Evolutionary conservation across 2,113 vertebrate genomes (phyloP).

Genomic region (Ameiurus melas): DNA sequence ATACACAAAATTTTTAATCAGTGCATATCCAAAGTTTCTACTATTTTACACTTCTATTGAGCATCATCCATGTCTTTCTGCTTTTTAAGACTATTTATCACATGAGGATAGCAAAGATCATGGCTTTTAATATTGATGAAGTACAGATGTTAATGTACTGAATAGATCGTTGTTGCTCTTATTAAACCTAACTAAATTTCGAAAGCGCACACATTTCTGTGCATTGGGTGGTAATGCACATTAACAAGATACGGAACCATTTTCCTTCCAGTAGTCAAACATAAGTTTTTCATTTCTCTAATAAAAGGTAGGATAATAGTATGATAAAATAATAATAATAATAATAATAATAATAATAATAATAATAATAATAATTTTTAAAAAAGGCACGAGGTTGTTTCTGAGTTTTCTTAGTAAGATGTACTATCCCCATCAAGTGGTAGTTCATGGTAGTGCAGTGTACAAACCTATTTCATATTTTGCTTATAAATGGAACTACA

Average conservation of each 20-base stretch:
- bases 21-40: background rate
- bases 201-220: background rate
- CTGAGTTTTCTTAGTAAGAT: slow-evolving; percentile 19
- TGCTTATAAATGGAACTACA: background rate
- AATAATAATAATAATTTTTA: too few relatives aligned
- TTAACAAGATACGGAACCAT: background rate
- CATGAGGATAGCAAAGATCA: background rate
- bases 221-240: background rate
- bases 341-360: too few relatives aligned
- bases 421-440: slow-evolving; percentile 46
- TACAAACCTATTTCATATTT: background rate
- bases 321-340: too few relatives aligned
- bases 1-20: background rate
- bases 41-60: background rate
- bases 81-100: background rate
- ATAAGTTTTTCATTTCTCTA: background rate
- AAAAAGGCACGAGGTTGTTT: background rate
- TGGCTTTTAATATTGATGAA: background rate
- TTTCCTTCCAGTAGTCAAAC: background rate
- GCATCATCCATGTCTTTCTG: background rate
- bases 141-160: background rate
- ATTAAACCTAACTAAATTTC: background rate
- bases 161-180: background rate
- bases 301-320: background rate
- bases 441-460: background rate